Base-by-base conservation (phyloP, 2,113 vertebrate genomes). In the Benthochromis sp. region DNA sequence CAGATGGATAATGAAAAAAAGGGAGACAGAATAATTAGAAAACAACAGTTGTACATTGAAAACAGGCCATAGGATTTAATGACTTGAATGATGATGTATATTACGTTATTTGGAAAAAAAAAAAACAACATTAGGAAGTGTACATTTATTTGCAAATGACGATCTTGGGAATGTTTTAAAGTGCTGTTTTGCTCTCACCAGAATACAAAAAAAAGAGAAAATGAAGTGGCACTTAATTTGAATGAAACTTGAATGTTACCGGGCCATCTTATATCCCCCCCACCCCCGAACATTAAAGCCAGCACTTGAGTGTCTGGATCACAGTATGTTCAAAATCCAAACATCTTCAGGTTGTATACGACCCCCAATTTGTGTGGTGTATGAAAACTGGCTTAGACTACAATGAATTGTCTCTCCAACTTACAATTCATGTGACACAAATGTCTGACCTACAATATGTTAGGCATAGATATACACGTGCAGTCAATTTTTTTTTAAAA, bases 131-230 rank as follows among this genome's bases (percentile, higher is more conserved):
- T 89, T 87, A 81, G 88, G 83, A 91, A 93, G 89, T 93, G 82
- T 89, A 91, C 40, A 81, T 91, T 91, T 90, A 83, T 94, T 95
- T 92, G 86, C 90, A 92, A 92, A 93, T 87, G 85, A 88, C 61
- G 87, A 83, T 90, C 80, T 88, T 90, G 81, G 85, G 93, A 95
- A 95, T 94, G 92, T 95, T 92, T 94, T 89, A 63, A 94, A 92
- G 84, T 89, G 88, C 66, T 92, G 85, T 88, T 93, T 86, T 84
- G 89, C 88, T 93, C 89, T 91, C 61, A 86, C 21, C 31, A 89
- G 81, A 90, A 92, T 63, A 16, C 59, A 80, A 54, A 86, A 81
- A 50, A 66, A 89, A 47, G 21, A 69, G 66, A 50, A 86, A 85
- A 84, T 84, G 69, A 89, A 88, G 83, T 84, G 90, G 80, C 81